Conservation (phyloP, 1,140 invertebrate genomes). For the Dinothrombium tinctorium region DNA sequence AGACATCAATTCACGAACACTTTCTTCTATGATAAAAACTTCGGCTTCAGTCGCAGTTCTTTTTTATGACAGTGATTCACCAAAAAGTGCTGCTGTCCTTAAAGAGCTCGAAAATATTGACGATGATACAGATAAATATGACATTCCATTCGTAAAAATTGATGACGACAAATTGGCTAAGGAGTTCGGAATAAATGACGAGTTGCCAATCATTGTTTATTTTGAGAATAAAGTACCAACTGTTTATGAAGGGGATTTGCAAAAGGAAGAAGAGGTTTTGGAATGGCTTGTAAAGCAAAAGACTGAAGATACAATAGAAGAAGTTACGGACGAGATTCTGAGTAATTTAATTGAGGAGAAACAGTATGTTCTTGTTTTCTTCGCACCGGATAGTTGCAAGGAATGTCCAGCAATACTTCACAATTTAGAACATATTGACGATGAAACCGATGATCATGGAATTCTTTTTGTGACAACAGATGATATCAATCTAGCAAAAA, state of each 20-base stretch:
- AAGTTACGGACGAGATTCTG: slow-evolving; percentile 31
- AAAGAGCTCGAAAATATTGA: slow-evolving; percentile 22
- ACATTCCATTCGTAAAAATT: slow-evolving; percentile 20
- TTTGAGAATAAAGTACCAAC: slow-evolving; percentile 18
- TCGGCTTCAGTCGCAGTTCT: slow-evolving; percentile 65
- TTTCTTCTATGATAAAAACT: slow-evolving; percentile 58
- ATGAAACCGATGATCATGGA: slow-evolving; percentile 71
- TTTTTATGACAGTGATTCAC: slow-evolving; percentile 28
- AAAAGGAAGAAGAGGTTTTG: slow-evolving; percentile 71
- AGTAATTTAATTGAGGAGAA: slow-evolving; percentile 16
- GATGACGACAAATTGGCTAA: slow-evolving; percentile 17
- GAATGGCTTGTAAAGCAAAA: slow-evolving; percentile 73
- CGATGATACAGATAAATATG: slow-evolving; percentile 17
- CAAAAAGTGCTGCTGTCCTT: slow-evolving; percentile 16
- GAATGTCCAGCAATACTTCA: slow-evolving; percentile 17
- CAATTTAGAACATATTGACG: slow-evolving; percentile 68
- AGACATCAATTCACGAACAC: slow-evolving; percentile 77
- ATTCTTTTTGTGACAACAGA: slow-evolving; percentile 46
- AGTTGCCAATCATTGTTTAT: slow-evolving; percentile 18
- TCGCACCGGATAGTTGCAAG: slow-evolving; percentile 17
- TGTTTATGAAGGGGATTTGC: slow-evolving; percentile 36
- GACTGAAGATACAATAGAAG: slow-evolving; percentile 70
- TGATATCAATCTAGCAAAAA: slow-evolving; percentile 35
- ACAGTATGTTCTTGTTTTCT: slow-evolving; percentile 19
- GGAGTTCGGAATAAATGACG: slow-evolving; percentile 17